Conservation (phyloP, 1,140 invertebrate genomes). For the Agrypnia vestita region DNA sequence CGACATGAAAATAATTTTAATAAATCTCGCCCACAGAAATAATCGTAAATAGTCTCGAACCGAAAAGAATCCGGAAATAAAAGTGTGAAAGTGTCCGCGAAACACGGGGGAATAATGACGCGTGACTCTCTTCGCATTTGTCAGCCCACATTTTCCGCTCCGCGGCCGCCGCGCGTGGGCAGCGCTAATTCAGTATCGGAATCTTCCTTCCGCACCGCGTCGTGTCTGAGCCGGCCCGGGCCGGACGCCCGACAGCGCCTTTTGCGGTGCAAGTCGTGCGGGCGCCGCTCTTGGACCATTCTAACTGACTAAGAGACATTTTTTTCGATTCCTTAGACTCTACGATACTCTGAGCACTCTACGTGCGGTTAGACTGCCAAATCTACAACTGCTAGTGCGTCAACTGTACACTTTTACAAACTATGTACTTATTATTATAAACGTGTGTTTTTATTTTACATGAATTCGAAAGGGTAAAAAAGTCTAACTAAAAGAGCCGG, state of each 20-base stretch:
- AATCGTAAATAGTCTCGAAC: not conserved
- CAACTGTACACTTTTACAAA: no score
- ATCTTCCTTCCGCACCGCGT: constrained; percentile 26
- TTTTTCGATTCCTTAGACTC: no score
- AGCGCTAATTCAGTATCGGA: constrained; percentile 35
- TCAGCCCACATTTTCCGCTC: constrained; percentile 26
- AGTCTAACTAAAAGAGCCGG: no score
- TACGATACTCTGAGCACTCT: no score
- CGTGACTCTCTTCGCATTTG: not conserved
- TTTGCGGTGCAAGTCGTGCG: constrained; percentile 18
- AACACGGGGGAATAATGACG: not conserved
- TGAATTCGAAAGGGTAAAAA: no score
- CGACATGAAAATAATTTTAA: no score
- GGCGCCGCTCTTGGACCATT: not conserved
- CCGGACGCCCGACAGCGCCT: not conserved
- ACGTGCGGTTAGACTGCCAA: no score
- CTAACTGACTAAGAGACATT: no score
- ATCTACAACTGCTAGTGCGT: no score
- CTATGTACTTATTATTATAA: no score
- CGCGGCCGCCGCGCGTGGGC: constrained; percentile 7
- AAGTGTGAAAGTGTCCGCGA: not conserved
- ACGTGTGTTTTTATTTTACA: no score
- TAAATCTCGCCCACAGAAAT: no score
- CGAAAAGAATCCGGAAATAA: constrained; percentile 12
- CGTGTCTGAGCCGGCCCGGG: not conserved